These are phyloP conservation scores for Drosophila paranaensis DNA, from an alignment of 2,888 invertebrate genomes.

Conservation along the genomic window DNA sequence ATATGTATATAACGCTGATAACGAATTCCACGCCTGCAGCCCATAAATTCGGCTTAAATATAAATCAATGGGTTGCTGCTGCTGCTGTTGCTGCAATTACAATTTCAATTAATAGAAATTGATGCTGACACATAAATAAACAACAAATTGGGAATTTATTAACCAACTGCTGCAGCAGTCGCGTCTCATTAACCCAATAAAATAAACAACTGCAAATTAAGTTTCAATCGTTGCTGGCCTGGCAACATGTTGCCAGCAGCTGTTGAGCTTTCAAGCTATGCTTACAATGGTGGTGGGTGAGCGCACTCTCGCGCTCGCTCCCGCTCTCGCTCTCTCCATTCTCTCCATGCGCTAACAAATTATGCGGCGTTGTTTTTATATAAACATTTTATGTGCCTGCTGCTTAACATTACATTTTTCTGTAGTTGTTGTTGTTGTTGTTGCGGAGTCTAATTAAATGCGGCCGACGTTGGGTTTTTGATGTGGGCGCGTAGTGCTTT, in stretches of 20 bases:
- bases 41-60: constrained; percentile 60
- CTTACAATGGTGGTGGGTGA: constrained; percentile 14
- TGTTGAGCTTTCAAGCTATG: constrained; percentile 27
- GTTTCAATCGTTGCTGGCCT: constrained; percentile 22
- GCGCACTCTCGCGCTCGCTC: background rate
- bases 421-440: constrained; percentile 25
- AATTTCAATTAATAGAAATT: constrained; percentile 71
- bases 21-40: constrained; percentile 48
- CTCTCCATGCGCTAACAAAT: constrained; percentile 68
- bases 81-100: constrained; percentile 44
- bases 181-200: constrained; percentile 51
- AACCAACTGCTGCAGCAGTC: constrained; percentile 18
- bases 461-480: constrained; percentile 56
- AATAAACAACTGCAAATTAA: constrained; percentile 42
- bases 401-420: constrained; percentile 47
- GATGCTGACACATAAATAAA: constrained; percentile 63
- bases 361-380: constrained; percentile 62
- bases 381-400: constrained; percentile 60
- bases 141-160: constrained; percentile 63
- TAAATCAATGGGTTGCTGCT: constrained; percentile 60
- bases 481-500: constrained; percentile 72
- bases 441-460: constrained; percentile 71
- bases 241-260: constrained; percentile 59
- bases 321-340: background rate
- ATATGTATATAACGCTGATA: constrained; percentile 37